A percentile compares a stretch with the other conserved stretches of the same genome.
These are phyloP conservation scores for Arrhopalites spinosus DNA, from an alignment of 2,888 invertebrate species.

Conservation along the genomic window DNA sequence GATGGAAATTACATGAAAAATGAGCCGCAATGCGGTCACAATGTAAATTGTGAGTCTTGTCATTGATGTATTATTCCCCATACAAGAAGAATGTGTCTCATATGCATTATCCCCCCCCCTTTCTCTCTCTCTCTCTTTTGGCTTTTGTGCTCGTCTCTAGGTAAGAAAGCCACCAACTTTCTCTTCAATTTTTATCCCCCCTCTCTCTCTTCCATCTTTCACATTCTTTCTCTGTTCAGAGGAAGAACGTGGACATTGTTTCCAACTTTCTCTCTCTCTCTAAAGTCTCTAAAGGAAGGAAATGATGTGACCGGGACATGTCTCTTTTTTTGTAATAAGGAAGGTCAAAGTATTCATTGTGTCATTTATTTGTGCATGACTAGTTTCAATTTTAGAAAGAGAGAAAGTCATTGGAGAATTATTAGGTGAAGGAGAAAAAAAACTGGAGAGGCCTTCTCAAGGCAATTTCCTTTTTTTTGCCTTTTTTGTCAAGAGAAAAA, in stretches of 20 bases:
- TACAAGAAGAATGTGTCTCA: neutral
- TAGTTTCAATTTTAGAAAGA: too few species aligned
- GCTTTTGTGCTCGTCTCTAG: too few species aligned
- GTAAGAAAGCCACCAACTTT: neutral
- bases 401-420: too few species aligned
- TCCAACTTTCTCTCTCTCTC: neutral
- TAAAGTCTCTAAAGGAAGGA: neutral
- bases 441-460: too few species aligned
- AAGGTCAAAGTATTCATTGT: neutral
- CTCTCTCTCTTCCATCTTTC: neutral
- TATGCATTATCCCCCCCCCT: neutral
- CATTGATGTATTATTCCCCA: conserved; percentile 4
- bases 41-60: neutral
- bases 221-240: neutral
- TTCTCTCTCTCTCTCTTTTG: too few species aligned
- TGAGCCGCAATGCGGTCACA: conserved; percentile 7
- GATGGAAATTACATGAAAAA: conserved; percentile 1
- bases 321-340: neutral
- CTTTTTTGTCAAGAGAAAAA: too few species aligned
- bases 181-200: neutral
- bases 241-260: neutral
- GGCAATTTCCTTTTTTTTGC: too few species aligned
- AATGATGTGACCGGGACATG: neutral
- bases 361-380: neutral
- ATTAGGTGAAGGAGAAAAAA: too few species aligned